Base-by-base conservation (phyloP, 53 echinoderm and acorn worm species). In the Crossaster papposus region DNA sequence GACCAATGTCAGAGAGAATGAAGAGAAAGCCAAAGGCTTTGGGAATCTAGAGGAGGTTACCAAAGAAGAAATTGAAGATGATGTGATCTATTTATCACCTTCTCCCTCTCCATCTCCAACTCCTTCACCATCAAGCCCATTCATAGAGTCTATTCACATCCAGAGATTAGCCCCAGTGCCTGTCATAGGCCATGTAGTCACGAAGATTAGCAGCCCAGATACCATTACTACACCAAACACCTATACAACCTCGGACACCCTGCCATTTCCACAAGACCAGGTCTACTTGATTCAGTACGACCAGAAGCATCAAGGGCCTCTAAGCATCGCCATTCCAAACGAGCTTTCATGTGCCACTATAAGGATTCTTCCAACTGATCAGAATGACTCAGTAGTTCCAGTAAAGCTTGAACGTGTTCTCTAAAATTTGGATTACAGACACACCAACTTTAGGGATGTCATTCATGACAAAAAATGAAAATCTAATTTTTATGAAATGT, bases 271-370 rank as follows among this genome's bases (percentile, higher is more conserved):
- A 30, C 51, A 23, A 9, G 73, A 85, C 51, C 30, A 85, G 54
- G 8, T 85, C 1, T 85, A 85, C 53, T 51, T 85, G 85, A 72
- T 85, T 20, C 73, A 85, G 72, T 82, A 82, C 37, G 82, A 82
- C 33, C 70, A 68, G 20, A 26, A 24, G 36, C 64, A 64, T 26
- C 28, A 68, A 2, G 70, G 82, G 13, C 82, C 82, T 22, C 29
- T 82, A 22, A 82, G 14, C 44, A 23, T 82, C 11, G 23, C 82
- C 91, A 53, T 76, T 58, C 91, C 91, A 12, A 72, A n/a, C 18
- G 70, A 51, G 33, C 68, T 78, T 30, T 35, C 91, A 11, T 86
- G 36, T 22, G 79, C 85, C 17, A 79, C 91, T 17, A 91, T 79
- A 3, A 85, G 82, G 65, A 70, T 82, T 4, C 36, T 35, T 36